A percentile compares a stretch with the other conserved stretches of the same genome.
phyloP scores from a whole-genome alignment of 37 sponge, comb jelly and placozoan species.

The Spongilla lacustris region DNA sequence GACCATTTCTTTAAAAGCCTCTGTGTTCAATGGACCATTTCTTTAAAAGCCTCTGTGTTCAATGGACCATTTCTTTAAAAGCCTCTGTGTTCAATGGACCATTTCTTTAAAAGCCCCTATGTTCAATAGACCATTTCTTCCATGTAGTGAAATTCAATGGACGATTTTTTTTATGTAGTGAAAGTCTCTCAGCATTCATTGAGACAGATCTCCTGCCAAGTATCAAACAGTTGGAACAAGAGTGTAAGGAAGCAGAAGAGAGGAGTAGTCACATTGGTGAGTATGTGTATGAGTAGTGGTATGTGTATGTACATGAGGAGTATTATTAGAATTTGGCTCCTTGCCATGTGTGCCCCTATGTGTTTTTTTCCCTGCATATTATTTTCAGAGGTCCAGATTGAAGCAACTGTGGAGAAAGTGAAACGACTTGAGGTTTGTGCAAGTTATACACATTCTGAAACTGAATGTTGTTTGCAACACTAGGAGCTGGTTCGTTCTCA shows the following conservation, averaged over 20 bases:
- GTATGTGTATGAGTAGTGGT: too few relatives aligned
- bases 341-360: neutral
- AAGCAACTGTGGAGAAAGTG: constrained; percentile 29
- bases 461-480: neutral
- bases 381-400: constrained; percentile 57
- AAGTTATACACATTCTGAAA: neutral
- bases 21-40: too few relatives aligned
- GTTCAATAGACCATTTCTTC: neutral
- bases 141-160: too few relatives aligned
- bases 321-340: too few relatives aligned
- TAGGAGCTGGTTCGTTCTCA: constrained; percentile 56
- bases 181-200: neutral
- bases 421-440: constrained; percentile 48
- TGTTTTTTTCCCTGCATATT: too few relatives aligned
- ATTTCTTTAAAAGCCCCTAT: too few relatives aligned
- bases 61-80: too few relatives aligned
- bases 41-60: too few relatives aligned
- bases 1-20: too few relatives aligned
- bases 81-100: too few relatives aligned
- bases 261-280: constrained; percentile 8
- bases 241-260: neutral
- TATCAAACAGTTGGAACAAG: constrained; percentile 10
- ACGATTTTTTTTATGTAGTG: constrained; percentile 9
- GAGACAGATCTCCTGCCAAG: constrained; percentile 13
- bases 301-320: too few relatives aligned